These are phyloP conservation scores for Sitta europaea DNA, from an alignment of 2,113 vertebrate species.

Conservation along the genomic window DNA sequence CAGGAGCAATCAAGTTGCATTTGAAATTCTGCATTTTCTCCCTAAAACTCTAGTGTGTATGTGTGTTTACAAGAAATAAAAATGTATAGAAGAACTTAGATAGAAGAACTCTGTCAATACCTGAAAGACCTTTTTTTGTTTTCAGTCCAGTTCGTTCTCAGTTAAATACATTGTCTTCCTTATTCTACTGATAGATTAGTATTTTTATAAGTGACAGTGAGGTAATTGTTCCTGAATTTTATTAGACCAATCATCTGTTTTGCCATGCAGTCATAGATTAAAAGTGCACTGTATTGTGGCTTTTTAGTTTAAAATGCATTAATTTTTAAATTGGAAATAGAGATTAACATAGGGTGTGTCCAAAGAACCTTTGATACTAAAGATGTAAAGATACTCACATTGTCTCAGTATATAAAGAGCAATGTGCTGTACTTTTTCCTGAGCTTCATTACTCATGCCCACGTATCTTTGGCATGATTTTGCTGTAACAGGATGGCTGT, in stretches of 20 bases:
- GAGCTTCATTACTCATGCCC: background rate
- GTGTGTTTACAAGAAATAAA: conserved; percentile 49
- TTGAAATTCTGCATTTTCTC: conserved; percentile 54
- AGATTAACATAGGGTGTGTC: background rate
- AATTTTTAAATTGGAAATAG: background rate
- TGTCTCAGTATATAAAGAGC: background rate
- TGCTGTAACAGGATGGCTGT: background rate
- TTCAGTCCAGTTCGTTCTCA: background rate
- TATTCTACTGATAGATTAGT: background rate
- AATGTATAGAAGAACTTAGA: background rate
- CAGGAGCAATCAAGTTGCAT: conserved; percentile 42
- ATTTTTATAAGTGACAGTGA: background rate
- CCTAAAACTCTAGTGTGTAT: background rate
- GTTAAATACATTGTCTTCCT: conserved; percentile 15
- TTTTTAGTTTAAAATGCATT: background rate
- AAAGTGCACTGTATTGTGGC: background rate
- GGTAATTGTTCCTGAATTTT: background rate
- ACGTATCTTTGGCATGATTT: background rate
- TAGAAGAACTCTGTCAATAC: conserved; percentile 21
- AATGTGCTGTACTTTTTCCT: background rate
- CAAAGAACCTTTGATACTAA: background rate
- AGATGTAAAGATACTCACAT: background rate
- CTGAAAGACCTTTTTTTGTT: background rate
- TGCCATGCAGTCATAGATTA: background rate
- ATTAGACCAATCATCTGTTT: background rate